Evolutionary conservation across 1,140 invertebrate genomes (phyloP).

Genomic region (Zophobas atratus): DNA sequence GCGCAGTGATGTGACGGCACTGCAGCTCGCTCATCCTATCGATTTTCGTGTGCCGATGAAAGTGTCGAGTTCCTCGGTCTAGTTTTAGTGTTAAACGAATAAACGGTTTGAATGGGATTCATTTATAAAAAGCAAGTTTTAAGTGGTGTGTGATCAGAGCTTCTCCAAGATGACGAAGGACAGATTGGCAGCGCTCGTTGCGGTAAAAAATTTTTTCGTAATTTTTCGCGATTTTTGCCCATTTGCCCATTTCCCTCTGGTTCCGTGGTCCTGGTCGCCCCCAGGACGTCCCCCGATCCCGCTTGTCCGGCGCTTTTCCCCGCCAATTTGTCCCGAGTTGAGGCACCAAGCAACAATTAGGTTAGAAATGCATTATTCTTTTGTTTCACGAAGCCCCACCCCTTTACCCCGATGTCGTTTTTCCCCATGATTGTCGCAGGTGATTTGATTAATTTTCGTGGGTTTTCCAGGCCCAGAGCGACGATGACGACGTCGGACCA

Average conservation of each 20-base stretch:
- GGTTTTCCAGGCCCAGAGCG: conserved; percentile 87
- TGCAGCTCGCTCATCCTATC: conserved; percentile 73
- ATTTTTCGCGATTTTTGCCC: conserved; percentile 7
- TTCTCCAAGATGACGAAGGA: conserved; percentile 94
- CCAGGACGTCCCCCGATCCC: no score
- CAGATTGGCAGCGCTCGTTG: conserved; percentile 96
- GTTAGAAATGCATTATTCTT: conserved; percentile 51
- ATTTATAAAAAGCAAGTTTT: conserved; percentile 75
- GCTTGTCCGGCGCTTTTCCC: no score
- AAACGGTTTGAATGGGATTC: conserved; percentile 85
- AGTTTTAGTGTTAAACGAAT: conserved; percentile 83
- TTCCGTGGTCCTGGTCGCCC: no score
- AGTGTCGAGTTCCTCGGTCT: conserved; percentile 68
- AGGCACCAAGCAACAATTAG: conserved; percentile 55
- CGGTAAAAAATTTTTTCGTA: conserved; percentile 74
- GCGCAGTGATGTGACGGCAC: conserved; percentile 73
- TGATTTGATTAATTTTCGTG: conserved; percentile 12
- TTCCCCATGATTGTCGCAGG: neutral
- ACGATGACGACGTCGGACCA: conserved; percentile 92
- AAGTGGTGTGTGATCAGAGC: conserved; percentile 74
- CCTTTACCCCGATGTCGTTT: conserved; percentile 51
- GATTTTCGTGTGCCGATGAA: conserved; percentile 68
- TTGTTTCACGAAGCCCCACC: conserved; percentile 59
- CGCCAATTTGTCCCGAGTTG: conserved; percentile 33
- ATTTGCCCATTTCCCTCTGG: neutral